These are phyloP conservation scores for Castor canadensis DNA, from an alignment of 2,113 vertebrate genomes.

Conservation along the genomic window DNA sequence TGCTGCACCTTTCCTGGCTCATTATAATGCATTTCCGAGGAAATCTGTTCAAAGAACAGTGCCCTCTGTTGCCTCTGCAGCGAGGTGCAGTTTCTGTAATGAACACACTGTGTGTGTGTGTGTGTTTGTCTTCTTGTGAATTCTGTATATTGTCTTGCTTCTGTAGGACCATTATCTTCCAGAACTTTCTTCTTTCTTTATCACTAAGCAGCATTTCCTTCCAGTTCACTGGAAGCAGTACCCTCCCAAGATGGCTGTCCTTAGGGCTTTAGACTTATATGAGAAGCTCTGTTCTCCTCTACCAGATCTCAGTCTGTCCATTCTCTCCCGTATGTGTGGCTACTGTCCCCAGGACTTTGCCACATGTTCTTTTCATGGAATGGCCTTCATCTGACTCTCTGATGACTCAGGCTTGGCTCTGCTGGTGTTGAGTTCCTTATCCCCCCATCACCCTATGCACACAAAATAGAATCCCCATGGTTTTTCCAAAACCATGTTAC, in stretches of 20 bases:
- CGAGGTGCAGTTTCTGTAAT: neutral
- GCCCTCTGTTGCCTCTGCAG: neutral
- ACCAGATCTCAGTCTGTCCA: neutral
- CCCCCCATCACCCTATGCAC: neutral
- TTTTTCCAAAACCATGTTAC: neutral
- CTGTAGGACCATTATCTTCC: neutral
- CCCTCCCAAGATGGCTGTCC: neutral
- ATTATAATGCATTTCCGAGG: neutral
- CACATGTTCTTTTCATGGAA: rapidly evolving
- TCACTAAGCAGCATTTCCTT: neutral
- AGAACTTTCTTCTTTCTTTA: neutral
- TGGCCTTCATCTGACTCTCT: neutral
- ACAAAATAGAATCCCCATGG: neutral
- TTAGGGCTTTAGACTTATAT: neutral
- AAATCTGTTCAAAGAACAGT: neutral
- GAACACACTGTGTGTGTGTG: neutral
- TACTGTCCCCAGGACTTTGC: neutral
- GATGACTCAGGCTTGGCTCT: neutral
- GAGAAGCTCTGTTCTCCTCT: too few species aligned
- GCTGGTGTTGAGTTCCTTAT: neutral
- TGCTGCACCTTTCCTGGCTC: neutral
- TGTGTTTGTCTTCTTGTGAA: neutral
- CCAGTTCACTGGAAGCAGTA: neutral
- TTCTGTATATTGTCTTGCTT: neutral
- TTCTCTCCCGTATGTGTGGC: neutral